phyloP scores from a whole-genome alignment of 2,888 invertebrate species.

The Drosophila ustulata region DNA sequence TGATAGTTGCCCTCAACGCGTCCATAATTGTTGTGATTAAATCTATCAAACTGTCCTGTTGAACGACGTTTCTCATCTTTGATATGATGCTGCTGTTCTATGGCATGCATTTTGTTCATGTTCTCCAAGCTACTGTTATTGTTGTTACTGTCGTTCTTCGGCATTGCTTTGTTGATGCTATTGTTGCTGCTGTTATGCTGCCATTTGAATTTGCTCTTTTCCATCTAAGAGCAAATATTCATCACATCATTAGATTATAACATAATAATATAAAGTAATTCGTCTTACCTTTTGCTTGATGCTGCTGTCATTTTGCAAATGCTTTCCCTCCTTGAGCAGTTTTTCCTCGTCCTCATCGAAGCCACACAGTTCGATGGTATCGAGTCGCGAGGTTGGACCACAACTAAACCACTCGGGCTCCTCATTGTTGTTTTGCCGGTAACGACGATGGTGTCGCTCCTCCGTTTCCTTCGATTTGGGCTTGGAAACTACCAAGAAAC shows the following conservation, averaged over 20 bases:
- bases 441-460: conserved; percentile 77
- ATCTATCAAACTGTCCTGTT: conserved; percentile 63
- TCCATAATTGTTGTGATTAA: conserved; percentile 42
- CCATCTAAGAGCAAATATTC: conserved; percentile 26
- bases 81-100: conserved; percentile 27
- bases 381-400: conserved; percentile 83
- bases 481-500: conserved; percentile 81
- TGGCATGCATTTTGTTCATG: conserved; percentile 52
- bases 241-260: not conserved
- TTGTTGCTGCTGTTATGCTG: conserved; percentile 31
- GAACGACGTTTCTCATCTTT: conserved; percentile 66
- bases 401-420: conserved; percentile 84
- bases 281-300: conserved; percentile 40
- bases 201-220: conserved; percentile 62
- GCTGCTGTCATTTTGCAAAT: conserved; percentile 21
- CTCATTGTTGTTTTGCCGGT: conserved; percentile 76
- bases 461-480: conserved; percentile 78
- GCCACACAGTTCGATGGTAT: conserved; percentile 83
- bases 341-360: conserved; percentile 82
- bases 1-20: conserved; percentile 35
- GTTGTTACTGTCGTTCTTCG: conserved; percentile 63
- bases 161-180: conserved; percentile 27
- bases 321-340: conserved; percentile 46
- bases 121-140: conserved; percentile 57
- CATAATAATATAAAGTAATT: not conserved